These are phyloP conservation scores for Whitmania pigra DNA, from an alignment of 1,140 invertebrate genomes.

Conservation along the genomic window DNA sequence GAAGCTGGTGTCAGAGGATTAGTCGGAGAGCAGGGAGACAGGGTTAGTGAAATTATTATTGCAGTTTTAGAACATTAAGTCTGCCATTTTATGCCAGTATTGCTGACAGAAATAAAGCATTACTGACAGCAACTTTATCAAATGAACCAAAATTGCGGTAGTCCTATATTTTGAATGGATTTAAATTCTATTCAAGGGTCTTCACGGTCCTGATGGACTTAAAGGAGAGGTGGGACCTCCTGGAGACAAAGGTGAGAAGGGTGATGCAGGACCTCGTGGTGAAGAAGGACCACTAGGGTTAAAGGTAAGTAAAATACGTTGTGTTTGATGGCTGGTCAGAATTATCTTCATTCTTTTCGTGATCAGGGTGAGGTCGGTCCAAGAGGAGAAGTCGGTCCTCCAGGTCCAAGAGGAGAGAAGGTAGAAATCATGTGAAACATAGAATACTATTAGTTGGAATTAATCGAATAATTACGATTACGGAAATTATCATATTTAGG, in stretches of 20 bases:
- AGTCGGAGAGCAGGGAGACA: constrained; percentile 36
- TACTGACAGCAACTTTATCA: too few species aligned
- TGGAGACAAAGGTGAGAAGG: constrained; percentile 52
- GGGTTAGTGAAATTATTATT: not conserved
- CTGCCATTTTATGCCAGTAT: too few species aligned
- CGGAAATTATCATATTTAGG: not conserved
- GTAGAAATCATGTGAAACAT: not conserved
- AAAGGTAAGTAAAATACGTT: constrained; percentile 13
- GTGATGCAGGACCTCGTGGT: constrained; percentile 47
- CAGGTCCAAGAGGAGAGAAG: constrained; percentile 25
- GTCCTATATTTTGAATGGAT: too few species aligned
- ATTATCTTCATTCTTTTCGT: not conserved
- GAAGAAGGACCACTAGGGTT: constrained; percentile 68
- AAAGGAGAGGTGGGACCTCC: constrained; percentile 32
- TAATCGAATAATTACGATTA: not conserved
- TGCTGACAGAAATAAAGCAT: too few species aligned
- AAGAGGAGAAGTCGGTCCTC: constrained; percentile 24
- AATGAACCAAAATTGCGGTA: too few species aligned
- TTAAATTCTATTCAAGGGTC: constrained; percentile 1
- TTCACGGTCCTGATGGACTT: constrained; percentile 12
- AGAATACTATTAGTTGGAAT: too few species aligned
- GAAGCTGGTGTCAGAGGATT: constrained; percentile 18
- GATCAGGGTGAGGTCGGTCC: constrained; percentile 20
- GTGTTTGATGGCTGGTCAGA: not conserved
- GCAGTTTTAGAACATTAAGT: too few species aligned